Conservation (phyloP, 2,888 invertebrate genomes). For the Craniophora ligustri region DNA sequence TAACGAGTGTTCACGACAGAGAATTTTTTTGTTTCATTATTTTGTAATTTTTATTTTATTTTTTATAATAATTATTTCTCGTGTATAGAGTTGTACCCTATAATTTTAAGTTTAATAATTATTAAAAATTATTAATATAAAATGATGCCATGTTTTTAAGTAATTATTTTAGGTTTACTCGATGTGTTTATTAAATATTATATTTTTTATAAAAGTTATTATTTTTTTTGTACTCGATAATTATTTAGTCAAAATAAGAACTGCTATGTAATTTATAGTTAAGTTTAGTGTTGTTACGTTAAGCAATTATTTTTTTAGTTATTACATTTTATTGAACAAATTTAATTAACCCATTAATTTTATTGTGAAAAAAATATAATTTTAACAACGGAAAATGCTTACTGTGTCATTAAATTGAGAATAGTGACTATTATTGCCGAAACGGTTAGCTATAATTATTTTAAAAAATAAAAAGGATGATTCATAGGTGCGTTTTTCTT, state of each 20-base stretch:
- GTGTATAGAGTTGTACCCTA: conserved; percentile 62
- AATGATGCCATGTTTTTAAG: conserved; percentile 86
- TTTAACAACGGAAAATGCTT: conserved; percentile 88
- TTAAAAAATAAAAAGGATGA: conserved; percentile 89
- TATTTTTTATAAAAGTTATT: conserved; percentile 87
- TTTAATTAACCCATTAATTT: conserved; percentile 76
- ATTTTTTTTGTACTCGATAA: conserved; percentile 80
- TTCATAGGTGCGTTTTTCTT: conserved; percentile 80
- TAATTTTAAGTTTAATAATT: conserved; percentile 57
- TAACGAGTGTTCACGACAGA: conserved; percentile 70
- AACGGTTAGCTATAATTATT: conserved; percentile 89
- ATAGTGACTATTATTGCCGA: conserved; percentile 88
- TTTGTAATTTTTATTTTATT: conserved; percentile 54
- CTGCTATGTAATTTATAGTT: conserved; percentile 79
- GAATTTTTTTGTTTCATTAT: conserved; percentile 59
- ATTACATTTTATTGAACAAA: conserved; percentile 78
- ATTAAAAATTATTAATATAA: conserved; percentile 67
- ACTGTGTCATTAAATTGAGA: conserved; percentile 86
- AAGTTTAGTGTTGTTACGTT: conserved; percentile 84
- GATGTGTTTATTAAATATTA: conserved; percentile 85
- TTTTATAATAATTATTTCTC: conserved; percentile 48
- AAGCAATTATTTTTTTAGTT: conserved; percentile 72
- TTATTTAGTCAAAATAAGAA: conserved; percentile 75
- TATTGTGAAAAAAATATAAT: conserved; percentile 64
- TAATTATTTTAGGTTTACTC: conserved; percentile 80